These are phyloP conservation scores for Gouania willdenowi DNA, from an alignment of 2,797 vertebrate genomes.

Conservation along the genomic window DNA sequence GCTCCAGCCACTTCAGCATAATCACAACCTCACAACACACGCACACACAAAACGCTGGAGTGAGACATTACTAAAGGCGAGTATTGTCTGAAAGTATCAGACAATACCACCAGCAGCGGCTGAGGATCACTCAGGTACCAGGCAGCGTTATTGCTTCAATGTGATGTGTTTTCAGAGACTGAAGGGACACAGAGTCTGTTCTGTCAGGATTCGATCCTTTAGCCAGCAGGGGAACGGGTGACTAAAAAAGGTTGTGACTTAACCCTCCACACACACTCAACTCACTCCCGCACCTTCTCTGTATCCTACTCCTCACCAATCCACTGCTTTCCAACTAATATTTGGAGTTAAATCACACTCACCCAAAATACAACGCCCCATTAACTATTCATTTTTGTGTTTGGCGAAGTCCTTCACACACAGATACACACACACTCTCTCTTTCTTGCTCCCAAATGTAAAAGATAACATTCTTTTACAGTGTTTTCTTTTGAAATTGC, in stretches of 20 bases:
- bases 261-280: conserved; percentile 17
- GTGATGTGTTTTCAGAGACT: conserved; percentile 54
- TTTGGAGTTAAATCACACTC: conserved; percentile 51
- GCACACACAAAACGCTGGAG: conserved; percentile 39
- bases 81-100: conserved; percentile 53
- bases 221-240: conserved; percentile 57
- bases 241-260: conserved; percentile 54
- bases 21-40: conserved; percentile 47
- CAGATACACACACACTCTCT: too few relatives aligned
- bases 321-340: conserved; percentile 47
- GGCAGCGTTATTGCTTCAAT: conserved; percentile 48
- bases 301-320: conserved; percentile 34
- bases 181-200: conserved; percentile 52
- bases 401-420: conserved; percentile 28
- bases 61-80: conserved; percentile 54
- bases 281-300: conserved; percentile 8
- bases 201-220: conserved; percentile 59
- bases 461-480: too few relatives aligned
- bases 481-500: conserved; percentile 68
- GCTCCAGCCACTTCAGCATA: conserved; percentile 82
- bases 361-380: conserved; percentile 56
- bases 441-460: conserved; percentile 36
- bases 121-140: conserved; percentile 59
- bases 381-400: conserved; percentile 70
- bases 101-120: conserved; percentile 54